phyloP scores from a whole-genome alignment of 2,888 invertebrate genomes.

The Argyra leucocephala region DNA sequence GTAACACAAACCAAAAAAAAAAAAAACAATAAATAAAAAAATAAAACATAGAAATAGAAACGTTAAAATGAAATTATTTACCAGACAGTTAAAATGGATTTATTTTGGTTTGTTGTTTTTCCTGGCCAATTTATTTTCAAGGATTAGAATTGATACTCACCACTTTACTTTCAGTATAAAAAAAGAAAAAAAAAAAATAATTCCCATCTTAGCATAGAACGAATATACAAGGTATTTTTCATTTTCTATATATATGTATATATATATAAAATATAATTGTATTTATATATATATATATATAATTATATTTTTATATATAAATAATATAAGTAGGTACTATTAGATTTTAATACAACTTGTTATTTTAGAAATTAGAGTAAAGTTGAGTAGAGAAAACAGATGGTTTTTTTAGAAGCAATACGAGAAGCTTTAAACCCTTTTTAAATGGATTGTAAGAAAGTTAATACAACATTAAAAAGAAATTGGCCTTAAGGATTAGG shows the following conservation, averaged over 20 bases:
- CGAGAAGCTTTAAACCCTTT: neutral
- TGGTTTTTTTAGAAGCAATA: neutral
- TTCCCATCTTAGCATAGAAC: too few species aligned
- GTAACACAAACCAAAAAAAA: neutral
- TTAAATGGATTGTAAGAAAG: neutral
- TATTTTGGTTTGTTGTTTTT: neutral
- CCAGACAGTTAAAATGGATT: conserved; percentile 6
- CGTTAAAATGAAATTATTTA: neutral
- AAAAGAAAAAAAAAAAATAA: too few species aligned
- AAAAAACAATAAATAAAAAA: neutral
- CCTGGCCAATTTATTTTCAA: conserved; percentile 6
- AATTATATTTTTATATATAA: too few species aligned
- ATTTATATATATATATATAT: too few species aligned
- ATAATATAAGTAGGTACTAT: neutral
- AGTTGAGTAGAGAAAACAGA: neutral
- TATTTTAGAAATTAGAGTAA: too few species aligned
- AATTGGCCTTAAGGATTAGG: neutral
- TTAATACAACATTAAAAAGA: neutral
- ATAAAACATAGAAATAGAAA: neutral
- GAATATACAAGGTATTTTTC: too few species aligned
- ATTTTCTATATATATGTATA: neutral
- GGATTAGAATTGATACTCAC: conserved; percentile 4
- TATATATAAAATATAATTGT: too few species aligned
- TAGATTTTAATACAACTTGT: too few species aligned
- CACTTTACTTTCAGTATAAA: neutral